Conservation (phyloP, 2,113 vertebrate species). For the Columba livia region DNA sequence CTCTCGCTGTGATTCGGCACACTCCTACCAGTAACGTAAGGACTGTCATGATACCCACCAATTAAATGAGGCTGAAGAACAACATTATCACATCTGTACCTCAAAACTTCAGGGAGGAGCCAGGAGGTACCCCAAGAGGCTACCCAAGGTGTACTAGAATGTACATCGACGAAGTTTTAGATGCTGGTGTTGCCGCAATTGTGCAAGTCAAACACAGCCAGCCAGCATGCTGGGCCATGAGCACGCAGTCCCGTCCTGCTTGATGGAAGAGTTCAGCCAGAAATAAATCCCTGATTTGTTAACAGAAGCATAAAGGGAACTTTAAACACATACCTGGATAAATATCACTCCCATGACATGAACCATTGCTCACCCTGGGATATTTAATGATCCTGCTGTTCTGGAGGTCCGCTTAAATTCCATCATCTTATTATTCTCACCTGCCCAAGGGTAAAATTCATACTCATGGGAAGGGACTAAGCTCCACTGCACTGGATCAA, state of each 20-base stretch:
- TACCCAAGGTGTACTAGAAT: neutral
- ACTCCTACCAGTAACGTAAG: neutral
- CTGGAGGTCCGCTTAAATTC: neutral
- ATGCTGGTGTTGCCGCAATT: neutral
- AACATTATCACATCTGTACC: neutral
- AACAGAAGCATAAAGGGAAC: neutral
- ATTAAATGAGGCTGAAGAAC: neutral
- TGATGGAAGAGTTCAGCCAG: neutral
- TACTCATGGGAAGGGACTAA: neutral
- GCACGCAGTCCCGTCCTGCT: neutral
- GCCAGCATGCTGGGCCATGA: neutral
- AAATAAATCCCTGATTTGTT: neutral
- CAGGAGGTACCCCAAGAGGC: neutral
- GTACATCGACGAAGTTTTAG: neutral
- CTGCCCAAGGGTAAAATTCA: neutral
- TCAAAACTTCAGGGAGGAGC: neutral
- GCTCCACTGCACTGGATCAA: neutral
- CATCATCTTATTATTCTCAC: neutral
- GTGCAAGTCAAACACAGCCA: neutral
- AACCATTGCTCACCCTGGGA: neutral
- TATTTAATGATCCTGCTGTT: neutral
- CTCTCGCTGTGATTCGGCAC: neutral
- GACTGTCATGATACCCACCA: neutral
- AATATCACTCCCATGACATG: neutral
- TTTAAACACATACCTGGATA: neutral